Evolutionary conservation across 2,797 vertebrate genomes (phyloP).

Genomic region (Pogonophryne albipinna): DNA sequence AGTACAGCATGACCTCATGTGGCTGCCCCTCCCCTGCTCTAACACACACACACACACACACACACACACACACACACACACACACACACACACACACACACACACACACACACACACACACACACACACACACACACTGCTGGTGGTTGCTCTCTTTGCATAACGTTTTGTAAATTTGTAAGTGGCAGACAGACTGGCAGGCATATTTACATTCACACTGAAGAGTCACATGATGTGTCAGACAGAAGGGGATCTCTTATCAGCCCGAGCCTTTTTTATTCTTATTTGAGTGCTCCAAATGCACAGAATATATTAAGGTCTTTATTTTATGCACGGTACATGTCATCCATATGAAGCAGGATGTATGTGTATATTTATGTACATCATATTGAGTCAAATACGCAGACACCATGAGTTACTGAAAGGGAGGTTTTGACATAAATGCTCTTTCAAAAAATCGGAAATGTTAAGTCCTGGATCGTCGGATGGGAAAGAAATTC

Average conservation of each 20-base stretch:
- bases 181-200: constrained; percentile 26
- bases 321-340: constrained; percentile 22
- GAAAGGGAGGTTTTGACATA: constrained; percentile 2
- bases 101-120: no score
- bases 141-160: not conserved
- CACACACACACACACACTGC: not conserved
- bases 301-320: not conserved
- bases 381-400: constrained; percentile 19
- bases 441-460: constrained; percentile 28
- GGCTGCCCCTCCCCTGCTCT: no score
- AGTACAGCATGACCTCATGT: constrained; percentile 1
- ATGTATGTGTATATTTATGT: constrained; percentile 27
- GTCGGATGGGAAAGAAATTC: constrained; percentile 26
- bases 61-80: no score
- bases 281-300: constrained; percentile 12
- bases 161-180: constrained; percentile 19
- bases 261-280: constrained; percentile 7
- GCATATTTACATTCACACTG: constrained; percentile 21
- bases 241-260: constrained; percentile 7
- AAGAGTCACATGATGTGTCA: constrained; percentile 26
- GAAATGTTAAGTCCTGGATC: constrained; percentile 27
- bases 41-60: not conserved
- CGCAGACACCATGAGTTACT: not conserved
- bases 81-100: no score
- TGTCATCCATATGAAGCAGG: not conserved